Evolutionary conservation across 2,888 invertebrate species (phyloP), one percentile per base, ranked within the genome.

Genomic region (Rhagonycha fulva): DNA sequence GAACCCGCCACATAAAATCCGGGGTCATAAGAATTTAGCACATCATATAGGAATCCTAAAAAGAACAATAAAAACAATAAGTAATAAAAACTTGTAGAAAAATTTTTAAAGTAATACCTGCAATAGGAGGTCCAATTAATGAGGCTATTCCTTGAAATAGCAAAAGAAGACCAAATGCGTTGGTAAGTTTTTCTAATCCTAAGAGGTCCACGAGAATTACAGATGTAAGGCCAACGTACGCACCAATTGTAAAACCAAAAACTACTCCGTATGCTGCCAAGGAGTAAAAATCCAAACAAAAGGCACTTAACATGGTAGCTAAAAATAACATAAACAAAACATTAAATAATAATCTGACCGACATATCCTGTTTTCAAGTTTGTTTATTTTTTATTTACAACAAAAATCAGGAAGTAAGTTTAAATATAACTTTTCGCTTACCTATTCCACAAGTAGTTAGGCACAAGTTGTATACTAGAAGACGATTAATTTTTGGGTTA

Each of bases 201-300:
- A 98, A 89, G 62, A 98, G 91, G 88, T 98, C 98, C 26, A 98
- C 98, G 76, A 98, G 91, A 80, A 98, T 96, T 72, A 98, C 98
- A 23, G 98, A 98, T 3, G 98, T 98, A 71, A 98, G 90, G n/a
- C 98, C 97, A 68, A 98, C 98, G 87, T 98, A 98, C 76, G 98
- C 98, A 81, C 98, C 97, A 83, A 96, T 96, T 14, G 96, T 95
- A 84, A 96, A 95, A 71, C 98, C 98, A 86, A 95, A 98, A 10
- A 93, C 90, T 47, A 91, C 90, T 24, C 95, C 93, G 87, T 96
- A 98, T 72, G 94, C 83, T 19, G 93, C 92, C 83, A 98, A 90
- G 9, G 94, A 90, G 84, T 90, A 88, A 87, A 95, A 96, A 82
- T 92, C 92, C 82, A 87, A 87, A 87, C 95, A 96, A 80, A 93